phyloP scores from a whole-genome alignment of 2,888 invertebrate species.

The Ditula angustiorana region DNA sequence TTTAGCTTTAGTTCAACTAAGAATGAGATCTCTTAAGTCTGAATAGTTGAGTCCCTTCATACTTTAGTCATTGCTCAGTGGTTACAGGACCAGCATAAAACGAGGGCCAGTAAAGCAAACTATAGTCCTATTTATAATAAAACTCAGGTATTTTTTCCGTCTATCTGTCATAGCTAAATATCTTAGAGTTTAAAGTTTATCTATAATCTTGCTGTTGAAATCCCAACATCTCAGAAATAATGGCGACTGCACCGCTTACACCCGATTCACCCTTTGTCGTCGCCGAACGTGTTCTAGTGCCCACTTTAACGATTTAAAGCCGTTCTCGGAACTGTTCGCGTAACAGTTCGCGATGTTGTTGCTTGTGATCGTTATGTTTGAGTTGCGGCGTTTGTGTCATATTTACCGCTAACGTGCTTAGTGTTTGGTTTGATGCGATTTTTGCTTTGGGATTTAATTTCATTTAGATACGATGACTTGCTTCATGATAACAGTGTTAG shows the following conservation, averaged over 20 bases:
- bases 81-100: too few species aligned
- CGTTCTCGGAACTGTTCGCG: constrained; percentile 43
- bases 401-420: neutral
- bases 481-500: too few species aligned
- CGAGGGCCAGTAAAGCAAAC: too few species aligned
- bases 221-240: constrained; percentile 10
- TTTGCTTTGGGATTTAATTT: neutral
- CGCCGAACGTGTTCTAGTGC: constrained; percentile 52
- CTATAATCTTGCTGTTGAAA: neutral
- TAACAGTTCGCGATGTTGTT: constrained; percentile 3
- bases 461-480: too few species aligned
- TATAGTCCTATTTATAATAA: too few species aligned
- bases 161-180: too few species aligned
- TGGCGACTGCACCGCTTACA: constrained; percentile 18
- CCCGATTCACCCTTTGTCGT: constrained; percentile 45
- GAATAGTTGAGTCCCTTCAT: too few species aligned
- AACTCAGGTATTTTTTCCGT: too few species aligned
- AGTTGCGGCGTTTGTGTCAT: neutral
- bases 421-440: neutral
- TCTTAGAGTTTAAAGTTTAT: too few species aligned
- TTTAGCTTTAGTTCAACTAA: too few species aligned
- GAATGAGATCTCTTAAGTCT: too few species aligned
- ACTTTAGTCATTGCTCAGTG: too few species aligned
- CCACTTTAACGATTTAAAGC: constrained; percentile 45
- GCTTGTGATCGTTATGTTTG: neutral